Conservation (phyloP, 2,888 invertebrate genomes). For the Eudemis profundana region DNA sequence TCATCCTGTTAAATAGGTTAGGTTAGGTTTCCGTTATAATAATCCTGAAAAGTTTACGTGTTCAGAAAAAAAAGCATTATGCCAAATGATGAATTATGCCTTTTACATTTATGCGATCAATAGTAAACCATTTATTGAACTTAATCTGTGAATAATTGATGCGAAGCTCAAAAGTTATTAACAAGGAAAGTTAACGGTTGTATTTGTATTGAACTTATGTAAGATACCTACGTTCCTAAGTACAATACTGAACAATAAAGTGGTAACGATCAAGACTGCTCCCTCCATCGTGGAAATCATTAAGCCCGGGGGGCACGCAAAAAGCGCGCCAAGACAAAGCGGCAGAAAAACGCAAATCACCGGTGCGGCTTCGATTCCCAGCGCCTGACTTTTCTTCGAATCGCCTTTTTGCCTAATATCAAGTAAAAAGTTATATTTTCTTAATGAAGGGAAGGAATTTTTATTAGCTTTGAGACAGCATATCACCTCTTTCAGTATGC, state of each 20-base stretch:
- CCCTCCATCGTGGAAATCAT: slow-evolving; percentile 40
- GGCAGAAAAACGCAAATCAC: slow-evolving; percentile 81
- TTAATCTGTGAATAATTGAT: too few relatives aligned
- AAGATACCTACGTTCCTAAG: not conserved
- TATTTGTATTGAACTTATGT: not conserved
- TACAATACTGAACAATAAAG: not conserved
- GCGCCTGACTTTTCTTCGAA: slow-evolving; percentile 70
- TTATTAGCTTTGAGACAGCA: slow-evolving; percentile 25
- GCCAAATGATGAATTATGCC: too few relatives aligned
- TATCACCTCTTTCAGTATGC: too few relatives aligned
- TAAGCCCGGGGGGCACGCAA: slow-evolving; percentile 44
- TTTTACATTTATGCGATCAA: too few relatives aligned
- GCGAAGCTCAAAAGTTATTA: too few relatives aligned
- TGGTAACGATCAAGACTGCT: slow-evolving; percentile 23
- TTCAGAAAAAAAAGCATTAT: too few relatives aligned
- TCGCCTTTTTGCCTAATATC: slow-evolving; percentile 57
- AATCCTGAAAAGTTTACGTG: too few relatives aligned
- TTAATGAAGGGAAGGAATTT: slow-evolving; percentile 37
- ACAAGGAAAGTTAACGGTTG: too few relatives aligned
- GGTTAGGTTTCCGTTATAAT: too few relatives aligned
- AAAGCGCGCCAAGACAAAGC: slow-evolving; percentile 70
- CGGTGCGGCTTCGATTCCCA: slow-evolving; percentile 75
- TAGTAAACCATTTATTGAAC: too few relatives aligned
- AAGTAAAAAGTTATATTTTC: slow-evolving; percentile 34
- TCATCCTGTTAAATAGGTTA: too few relatives aligned